Evolutionary conservation across 1,140 invertebrate species (phyloP), one percentile per base, ranked within the genome.

Genomic region (Caligus rogercresseyi): DNA sequence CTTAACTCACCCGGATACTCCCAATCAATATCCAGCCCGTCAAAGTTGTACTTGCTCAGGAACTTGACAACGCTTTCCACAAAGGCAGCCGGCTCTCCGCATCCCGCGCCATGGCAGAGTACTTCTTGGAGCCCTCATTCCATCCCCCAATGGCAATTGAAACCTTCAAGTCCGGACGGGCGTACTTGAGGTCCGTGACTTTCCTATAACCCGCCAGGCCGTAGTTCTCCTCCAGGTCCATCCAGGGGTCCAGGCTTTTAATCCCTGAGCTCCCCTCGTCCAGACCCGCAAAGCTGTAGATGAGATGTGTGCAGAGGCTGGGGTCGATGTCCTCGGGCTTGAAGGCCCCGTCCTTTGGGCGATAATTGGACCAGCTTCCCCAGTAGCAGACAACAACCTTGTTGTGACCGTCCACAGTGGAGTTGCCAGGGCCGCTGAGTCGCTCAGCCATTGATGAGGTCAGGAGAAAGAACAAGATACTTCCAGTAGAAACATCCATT

Each of bases 221-320:
- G 31, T 63, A 63, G 52, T 3, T 67, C 7, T 63, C 61, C 7
- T 85, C 65, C 14, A 72, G 71, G 69, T 89, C 86, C 70, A 84
- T 78, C 77, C 79, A 86, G 15, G 82, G 77, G 75, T 88, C 86
- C 1, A 80, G 70, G 51, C 74, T 75, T 59, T 77, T 80, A 24
- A 89, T 85, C n/a, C 74, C 77, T 65, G 77, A 78, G 0, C 78
- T 76, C 1, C 71, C 73, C 1, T 76, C 74, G 67, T 89, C 80
- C 14, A 89, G 71, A 0, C 87, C 86, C n/a, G 85, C 87, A 71
- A 92, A 93, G 2, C 87, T 81, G 68, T 93, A 92, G 18, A 92
- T 81, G 11, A 91, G 72, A 69, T 94, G 88, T 0, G 88, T 90
- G 70, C 89, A 94, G 14, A 90, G 74, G 4, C 76, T 78, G 0